These are phyloP conservation scores for Macropus fuliginosus DNA, from an alignment of 2,797 vertebrate genomes.

Conservation along the genomic window DNA sequence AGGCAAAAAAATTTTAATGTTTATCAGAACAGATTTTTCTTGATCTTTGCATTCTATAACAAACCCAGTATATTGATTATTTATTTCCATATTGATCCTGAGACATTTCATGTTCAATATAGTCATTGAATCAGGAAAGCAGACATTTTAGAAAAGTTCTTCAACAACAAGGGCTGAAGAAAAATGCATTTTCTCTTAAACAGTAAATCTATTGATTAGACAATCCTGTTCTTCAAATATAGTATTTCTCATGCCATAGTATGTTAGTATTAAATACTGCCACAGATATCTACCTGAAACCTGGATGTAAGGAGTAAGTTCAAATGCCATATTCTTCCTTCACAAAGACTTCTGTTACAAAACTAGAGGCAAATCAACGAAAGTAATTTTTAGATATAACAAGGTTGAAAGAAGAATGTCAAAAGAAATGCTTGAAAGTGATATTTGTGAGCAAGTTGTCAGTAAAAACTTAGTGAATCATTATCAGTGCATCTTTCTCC, in stretches of 20 bases:
- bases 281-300: slow-evolving; percentile 26
- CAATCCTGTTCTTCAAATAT: slow-evolving; percentile 8
- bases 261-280: background rate
- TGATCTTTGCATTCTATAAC: background rate
- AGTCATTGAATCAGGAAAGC: slow-evolving; percentile 29
- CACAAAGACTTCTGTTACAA: slow-evolving; percentile 3
- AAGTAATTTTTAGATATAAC: background rate
- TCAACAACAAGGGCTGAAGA: slow-evolving; percentile 22
- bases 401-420: slow-evolving; percentile 23
- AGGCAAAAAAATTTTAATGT: background rate
- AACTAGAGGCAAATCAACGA: background rate
- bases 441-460: slow-evolving; percentile 3
- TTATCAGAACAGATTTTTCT: background rate
- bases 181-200: slow-evolving; percentile 34
- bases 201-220: slow-evolving; percentile 15
- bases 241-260: background rate
- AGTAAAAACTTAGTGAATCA: background rate
- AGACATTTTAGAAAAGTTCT: slow-evolving; percentile 36
- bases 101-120: background rate
- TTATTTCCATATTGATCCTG: background rate
- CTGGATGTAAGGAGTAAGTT: slow-evolving; percentile 10
- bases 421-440: slow-evolving; percentile 12
- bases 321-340: slow-evolving; percentile 27
- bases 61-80: background rate
- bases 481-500: slow-evolving; percentile 2